These are phyloP conservation scores for Peromyscus attwateri DNA, from an alignment of 2,797 vertebrate genomes.

Conservation along the genomic window DNA sequence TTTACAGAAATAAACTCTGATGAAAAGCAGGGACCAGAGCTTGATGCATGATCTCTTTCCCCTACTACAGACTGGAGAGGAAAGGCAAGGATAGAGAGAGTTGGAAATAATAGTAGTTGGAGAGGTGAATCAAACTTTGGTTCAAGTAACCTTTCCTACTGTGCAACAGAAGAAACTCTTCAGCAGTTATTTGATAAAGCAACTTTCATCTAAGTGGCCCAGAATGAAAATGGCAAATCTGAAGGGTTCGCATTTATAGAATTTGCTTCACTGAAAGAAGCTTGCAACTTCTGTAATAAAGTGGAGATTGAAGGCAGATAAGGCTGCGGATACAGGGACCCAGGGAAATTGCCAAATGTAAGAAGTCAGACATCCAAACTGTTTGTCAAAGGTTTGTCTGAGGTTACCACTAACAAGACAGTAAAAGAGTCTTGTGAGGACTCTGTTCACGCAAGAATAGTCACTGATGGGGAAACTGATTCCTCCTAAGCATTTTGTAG, in stretches of 20 bases:
- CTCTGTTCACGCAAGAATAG: background rate
- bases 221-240: background rate
- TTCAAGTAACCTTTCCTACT: background rate
- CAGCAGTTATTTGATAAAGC: background rate
- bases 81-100: background rate
- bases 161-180: background rate
- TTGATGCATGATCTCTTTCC: background rate
- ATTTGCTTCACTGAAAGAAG: background rate
- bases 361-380: background rate
- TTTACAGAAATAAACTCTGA: background rate
- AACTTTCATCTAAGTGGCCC: background rate
- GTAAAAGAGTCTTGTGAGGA: background rate
- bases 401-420: background rate
- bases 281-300: background rate
- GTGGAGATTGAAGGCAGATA: background rate
- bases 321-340: background rate
- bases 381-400: background rate
- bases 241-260: background rate
- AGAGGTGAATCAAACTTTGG: background rate
- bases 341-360: background rate
- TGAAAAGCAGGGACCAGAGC: background rate
- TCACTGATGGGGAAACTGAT: background rate
- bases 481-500: background rate
- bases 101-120: background rate
- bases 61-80: background rate